Base-by-base conservation (phyloP, 1,140 invertebrate genomes). In the Drosophila busckii region DNA sequence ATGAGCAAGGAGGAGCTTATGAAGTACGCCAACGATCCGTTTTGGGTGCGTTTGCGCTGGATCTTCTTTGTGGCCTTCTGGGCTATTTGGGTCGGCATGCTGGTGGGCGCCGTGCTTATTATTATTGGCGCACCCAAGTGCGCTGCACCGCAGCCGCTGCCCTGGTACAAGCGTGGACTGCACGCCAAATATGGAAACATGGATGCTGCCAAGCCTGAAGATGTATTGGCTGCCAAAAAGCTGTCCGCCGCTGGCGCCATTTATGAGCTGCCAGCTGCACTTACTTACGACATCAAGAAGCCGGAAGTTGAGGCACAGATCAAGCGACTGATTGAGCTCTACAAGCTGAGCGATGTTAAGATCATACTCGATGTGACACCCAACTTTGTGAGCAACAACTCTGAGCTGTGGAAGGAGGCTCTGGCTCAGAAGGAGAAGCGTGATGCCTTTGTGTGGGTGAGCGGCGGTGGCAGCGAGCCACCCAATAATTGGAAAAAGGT, bases 11-110 rank as follows among this genome's bases (percentile, higher is more conserved):
- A 97, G 76, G 96, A 97, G 84, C 87, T 98, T 34, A 93, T 97
- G 93, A 96, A 96, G 87, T 95, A 92, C 73, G 95, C 94, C 0
- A 96, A 96, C 78, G 95, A 97, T 88, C 96, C 96, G 19, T 97
- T 96, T 84, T 98, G 96, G 96, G 90, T 96, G 17, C 91, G 92
- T 35, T 87, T 96, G 31, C 90, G 96, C 67, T 96, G 94, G 94
- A 89, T 92, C 58, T 90, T 97, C 40, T 97, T 97, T 83, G 89
- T 95, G 17, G 65, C 92, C 4, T 98, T 97, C 85, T 97, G 96
- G 96, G 56, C 93, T 8, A 75, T 94, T 20, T 98, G 96, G 96
- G 78, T 93, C 37, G 92, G 90, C 22, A 97, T 97, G 95, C 87
- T 97, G 25, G 91, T 91, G 22, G 94, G 94, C 15, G 94, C 96